phyloP scores from a whole-genome alignment of 2,888 invertebrate species.

The Elgonia sp. region DNA sequence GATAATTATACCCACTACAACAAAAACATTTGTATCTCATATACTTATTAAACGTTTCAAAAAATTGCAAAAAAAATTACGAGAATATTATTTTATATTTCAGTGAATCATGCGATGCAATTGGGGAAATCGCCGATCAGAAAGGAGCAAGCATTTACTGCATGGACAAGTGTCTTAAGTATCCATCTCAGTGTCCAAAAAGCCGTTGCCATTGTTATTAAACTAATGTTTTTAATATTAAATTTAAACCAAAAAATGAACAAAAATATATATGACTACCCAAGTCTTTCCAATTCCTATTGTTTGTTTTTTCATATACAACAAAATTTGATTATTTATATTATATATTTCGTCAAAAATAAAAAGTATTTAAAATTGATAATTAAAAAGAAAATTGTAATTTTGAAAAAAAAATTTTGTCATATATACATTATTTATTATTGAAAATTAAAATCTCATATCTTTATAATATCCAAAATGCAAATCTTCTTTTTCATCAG shows the following conservation, averaged over 20 bases:
- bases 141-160: conserved; percentile 94
- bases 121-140: conserved; percentile 92
- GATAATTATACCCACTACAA: neutral
- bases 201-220: conserved; percentile 92
- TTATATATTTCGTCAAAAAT: too few species aligned
- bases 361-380: too few species aligned
- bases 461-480: too few species aligned
- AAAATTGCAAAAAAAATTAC: too few species aligned
- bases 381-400: too few species aligned
- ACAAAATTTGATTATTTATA: too few species aligned
- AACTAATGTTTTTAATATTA: conserved; percentile 70
- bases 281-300: too few species aligned
- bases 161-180: conserved; percentile 94
- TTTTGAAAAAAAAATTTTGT: too few species aligned
- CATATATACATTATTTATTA: too few species aligned
- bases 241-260: conserved; percentile 50
- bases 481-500: too few species aligned
- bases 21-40: conserved; percentile 41
- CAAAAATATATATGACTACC: neutral
- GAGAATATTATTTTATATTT: conserved; percentile 76
- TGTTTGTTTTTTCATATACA: too few species aligned
- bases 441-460: too few species aligned
- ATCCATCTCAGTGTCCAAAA: conserved; percentile 91
- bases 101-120: conserved; percentile 94
- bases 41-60: neutral